Conservation (phyloP, 1,140 invertebrate species). For the Argopecten irradians region DNA sequence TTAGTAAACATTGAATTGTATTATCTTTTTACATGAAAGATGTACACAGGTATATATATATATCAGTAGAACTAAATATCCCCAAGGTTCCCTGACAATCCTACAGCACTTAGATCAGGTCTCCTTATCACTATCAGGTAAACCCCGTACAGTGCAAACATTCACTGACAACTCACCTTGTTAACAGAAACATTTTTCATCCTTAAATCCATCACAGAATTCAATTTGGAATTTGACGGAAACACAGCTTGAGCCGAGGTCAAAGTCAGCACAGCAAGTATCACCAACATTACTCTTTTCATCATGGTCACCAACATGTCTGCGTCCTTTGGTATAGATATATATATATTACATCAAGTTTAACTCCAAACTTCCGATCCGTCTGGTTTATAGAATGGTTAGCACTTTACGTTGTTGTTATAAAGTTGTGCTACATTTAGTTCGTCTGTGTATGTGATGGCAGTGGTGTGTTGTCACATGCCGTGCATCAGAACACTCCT, state of each 20-base stretch:
- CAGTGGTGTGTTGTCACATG: background rate
- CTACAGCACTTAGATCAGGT: too few relatives aligned
- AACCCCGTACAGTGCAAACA: background rate
- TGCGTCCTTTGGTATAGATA: background rate
- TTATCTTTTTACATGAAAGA: too few relatives aligned
- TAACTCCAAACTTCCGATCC: background rate
- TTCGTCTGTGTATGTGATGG: background rate
- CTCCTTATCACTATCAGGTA: background rate
- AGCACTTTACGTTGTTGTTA: background rate
- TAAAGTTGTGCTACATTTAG: background rate
- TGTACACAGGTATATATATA: too few relatives aligned
- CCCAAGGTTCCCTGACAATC: too few relatives aligned
- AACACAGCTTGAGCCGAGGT: background rate
- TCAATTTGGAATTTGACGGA: background rate
- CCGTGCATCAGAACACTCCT: background rate
- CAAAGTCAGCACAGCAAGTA: background rate
- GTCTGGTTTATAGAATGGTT: background rate
- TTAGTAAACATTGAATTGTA: too few relatives aligned
- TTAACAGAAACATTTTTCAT: slow-evolving; percentile 28
- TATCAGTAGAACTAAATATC: too few relatives aligned
- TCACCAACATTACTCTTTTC: background rate
- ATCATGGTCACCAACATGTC: background rate
- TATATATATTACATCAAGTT: background rate
- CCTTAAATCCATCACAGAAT: slow-evolving; percentile 4
- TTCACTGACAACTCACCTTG: background rate